Evolutionary conservation across 2,888 invertebrate species (phyloP), one percentile per base, ranked within the genome.

Genomic region (Apamea monoglypha): DNA sequence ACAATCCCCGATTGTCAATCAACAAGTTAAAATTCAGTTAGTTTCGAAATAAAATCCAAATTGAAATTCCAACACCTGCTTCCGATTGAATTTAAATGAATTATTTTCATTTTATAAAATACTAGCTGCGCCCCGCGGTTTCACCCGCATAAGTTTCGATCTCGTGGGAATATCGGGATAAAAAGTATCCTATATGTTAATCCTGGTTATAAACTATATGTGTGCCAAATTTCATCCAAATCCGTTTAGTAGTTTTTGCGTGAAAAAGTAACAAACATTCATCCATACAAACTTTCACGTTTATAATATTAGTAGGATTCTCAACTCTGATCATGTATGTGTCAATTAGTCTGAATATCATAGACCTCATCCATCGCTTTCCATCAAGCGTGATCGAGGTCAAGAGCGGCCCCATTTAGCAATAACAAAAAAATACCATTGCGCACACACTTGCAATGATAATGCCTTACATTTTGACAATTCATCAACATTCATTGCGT

Each of bases 31-130:
- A 25, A 88, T 81, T 87, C 78, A 87, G 69, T 88, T 80, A 83
- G 73, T 81, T 78, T 74, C n/a, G n/a, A 75, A 87, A 83, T 79
- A 88, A 83, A 87, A 83, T 87, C 87, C 80, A 87, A 87, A 87
- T 87, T 71, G 40, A 64, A 68, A 80, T 69, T 44, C 69, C 78
- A 87, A 87, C 71, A 74, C 53, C 79, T 75, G 88, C 47, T 77
- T 67, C 44, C 61, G 75, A 83, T 83, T 64, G 78, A 64, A 76
- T 85, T 67, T 59, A 81, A 76, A 74, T 80, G 29, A 72, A 78
- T 78, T 75, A 83, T 75, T 83, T 66, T 21, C n/a, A 76, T 50
- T 78, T 63, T 32, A 71, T 83, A 40, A 83, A 83, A 75, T 81
- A 83, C n/a, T n/a, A n/a, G n/a, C n/a, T n/a, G n/a, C n/a, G n/a